phyloP scores from a whole-genome alignment of 2,113 vertebrate genomes.

The Neotragus moschatus region DNA sequence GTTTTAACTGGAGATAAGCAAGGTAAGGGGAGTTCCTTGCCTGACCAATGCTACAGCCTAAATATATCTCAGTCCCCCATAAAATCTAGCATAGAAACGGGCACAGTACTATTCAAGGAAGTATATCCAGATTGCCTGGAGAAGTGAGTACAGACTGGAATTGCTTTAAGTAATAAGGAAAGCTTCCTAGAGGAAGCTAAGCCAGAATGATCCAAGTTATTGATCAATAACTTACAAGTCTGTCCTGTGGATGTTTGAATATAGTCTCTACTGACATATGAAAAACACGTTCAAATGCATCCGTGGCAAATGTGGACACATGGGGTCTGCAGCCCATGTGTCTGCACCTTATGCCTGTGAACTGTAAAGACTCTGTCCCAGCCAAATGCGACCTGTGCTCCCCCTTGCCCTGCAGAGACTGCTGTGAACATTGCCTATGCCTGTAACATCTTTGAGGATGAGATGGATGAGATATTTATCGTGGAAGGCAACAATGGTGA shows the following conservation, averaged over 20 bases:
- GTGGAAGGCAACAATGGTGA: constrained; percentile 83
- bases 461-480: constrained; percentile 89
- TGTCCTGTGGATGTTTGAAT: background rate
- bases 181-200: background rate
- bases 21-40: constrained; percentile 78
- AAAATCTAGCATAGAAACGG: constrained; percentile 24
- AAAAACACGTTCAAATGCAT: background rate
- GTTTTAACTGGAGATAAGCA: constrained; percentile 97
- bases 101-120: background rate
- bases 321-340: background rate
- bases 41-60: background rate
- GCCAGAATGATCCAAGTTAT: background rate
- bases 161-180: constrained; percentile 22
- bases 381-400: background rate
- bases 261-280: background rate
- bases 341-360: background rate
- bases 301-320: background rate
- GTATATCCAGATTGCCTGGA: background rate
- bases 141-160: background rate
- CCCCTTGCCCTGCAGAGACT: constrained; percentile 84
- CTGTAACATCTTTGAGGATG: constrained; percentile 91
- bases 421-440: constrained; percentile 95
- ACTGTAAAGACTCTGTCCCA: background rate
- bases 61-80: background rate
- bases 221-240: background rate